These are phyloP conservation scores for Motacilla tschutschensis DNA, from an alignment of 2,113 vertebrate genomes.

Conservation along the genomic window DNA sequence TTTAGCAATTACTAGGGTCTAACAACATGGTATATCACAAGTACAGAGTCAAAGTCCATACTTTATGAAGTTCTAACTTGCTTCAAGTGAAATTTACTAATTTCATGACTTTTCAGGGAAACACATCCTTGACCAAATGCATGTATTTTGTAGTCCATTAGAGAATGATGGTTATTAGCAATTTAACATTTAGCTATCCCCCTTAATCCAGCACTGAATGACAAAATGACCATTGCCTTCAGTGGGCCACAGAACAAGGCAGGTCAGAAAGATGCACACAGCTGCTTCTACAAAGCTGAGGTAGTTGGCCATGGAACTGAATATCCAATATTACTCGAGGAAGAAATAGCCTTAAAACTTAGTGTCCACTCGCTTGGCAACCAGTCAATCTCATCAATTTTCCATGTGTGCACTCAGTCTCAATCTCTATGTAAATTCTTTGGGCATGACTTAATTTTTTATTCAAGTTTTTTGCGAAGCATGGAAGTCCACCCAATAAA, in stretches of 20 bases:
- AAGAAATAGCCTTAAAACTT: not conserved
- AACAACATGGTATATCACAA: not conserved
- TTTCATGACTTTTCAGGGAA: not conserved
- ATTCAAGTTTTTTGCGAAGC: not conserved
- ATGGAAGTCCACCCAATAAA: not conserved
- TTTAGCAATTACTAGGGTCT: not conserved
- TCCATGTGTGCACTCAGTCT: not conserved
- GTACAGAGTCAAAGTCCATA: not conserved
- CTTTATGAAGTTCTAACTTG: not conserved
- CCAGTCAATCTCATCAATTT: not conserved
- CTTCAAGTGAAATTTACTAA: not conserved
- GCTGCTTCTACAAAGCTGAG: not conserved
- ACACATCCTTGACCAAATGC: not conserved
- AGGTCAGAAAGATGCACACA: not conserved
- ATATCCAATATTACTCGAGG: not conserved
- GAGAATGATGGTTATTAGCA: not conserved
- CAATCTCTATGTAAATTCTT: not conserved
- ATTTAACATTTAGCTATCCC: not conserved
- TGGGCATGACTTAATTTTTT: not conserved
- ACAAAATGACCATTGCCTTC: not conserved
- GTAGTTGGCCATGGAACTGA: rapidly evolving
- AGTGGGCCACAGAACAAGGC: not conserved
- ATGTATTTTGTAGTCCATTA: not conserved
- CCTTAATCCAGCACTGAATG: not conserved
- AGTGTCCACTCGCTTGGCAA: not conserved